A percentile compares a stretch with the other conserved stretches of the same genome.
Evolutionary conservation across 2,113 vertebrate genomes (phyloP).

Genomic region (Pangasianodon hypophthalmus): DNA sequence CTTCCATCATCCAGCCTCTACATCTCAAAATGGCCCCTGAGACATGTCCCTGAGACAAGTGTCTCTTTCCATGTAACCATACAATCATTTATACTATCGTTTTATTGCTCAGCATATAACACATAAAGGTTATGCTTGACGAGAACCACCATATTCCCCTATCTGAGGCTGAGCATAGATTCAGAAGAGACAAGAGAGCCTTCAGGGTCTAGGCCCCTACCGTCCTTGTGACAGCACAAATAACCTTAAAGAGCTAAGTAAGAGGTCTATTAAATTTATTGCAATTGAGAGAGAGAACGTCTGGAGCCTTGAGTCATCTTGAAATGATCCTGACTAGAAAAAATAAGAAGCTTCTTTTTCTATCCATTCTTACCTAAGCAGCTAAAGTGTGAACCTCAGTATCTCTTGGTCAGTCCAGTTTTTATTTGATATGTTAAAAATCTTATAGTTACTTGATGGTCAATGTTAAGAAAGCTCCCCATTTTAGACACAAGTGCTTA

Average conservation of each 20-base stretch:
- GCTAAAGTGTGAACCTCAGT: constrained; percentile 36
- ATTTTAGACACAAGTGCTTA: neutral
- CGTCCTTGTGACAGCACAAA: constrained; percentile 67
- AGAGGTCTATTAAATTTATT: constrained; percentile 53
- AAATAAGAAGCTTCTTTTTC: constrained; percentile 54
- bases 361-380: constrained; percentile 41
- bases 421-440: neutral
- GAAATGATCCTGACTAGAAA: constrained; percentile 54
- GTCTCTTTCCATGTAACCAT: constrained; percentile 23
- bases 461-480: neutral
- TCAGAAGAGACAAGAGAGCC: constrained; percentile 16
- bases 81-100: constrained; percentile 46
- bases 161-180: neutral
- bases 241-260: constrained; percentile 60
- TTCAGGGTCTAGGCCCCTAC: constrained; percentile 53
- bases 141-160: constrained; percentile 6
- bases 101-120: constrained; percentile 48
- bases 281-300: constrained; percentile 48
- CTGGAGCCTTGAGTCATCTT: constrained; percentile 62
- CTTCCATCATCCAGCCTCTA: neutral
- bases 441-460: neutral
- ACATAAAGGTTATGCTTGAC: constrained; percentile 60
- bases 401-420: neutral
- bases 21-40: neutral
- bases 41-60: neutral